Evolutionary conservation across 2,888 invertebrate species (phyloP).

Genomic region (Pristionchus maxplancki): DNA sequence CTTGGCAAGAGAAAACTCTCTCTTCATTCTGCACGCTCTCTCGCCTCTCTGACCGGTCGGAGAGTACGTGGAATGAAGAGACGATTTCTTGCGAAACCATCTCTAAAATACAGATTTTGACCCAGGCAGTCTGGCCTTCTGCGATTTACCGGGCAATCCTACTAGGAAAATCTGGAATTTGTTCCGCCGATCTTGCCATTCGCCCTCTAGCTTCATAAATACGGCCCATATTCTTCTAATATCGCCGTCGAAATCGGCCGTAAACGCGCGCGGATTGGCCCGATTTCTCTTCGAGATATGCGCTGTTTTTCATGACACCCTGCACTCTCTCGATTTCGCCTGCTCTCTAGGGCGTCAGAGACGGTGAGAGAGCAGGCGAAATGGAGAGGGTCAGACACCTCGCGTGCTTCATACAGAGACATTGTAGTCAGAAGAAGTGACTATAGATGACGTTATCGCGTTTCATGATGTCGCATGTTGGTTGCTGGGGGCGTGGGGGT

Average conservation of each 20-base stretch:
- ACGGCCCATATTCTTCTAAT: not conserved
- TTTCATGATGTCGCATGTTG: not conserved
- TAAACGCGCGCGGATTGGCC: not conserved
- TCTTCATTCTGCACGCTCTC: too few species aligned
- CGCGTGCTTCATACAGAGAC: not conserved
- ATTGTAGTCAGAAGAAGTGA: conserved; percentile 3
- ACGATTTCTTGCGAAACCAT: too few species aligned
- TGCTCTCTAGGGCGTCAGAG: not conserved
- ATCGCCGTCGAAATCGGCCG: not conserved
- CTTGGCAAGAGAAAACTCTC: too few species aligned
- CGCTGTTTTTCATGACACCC: not conserved
- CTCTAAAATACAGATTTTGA: too few species aligned
- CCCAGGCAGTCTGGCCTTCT: too few species aligned
- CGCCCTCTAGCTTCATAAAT: not conserved
- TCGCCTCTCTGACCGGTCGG: too few species aligned
- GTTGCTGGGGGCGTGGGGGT: not conserved
- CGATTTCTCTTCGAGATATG: not conserved
- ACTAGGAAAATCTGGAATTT: too few species aligned
- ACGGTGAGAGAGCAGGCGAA: not conserved
- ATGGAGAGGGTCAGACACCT: not conserved
- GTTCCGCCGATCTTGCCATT: not conserved
- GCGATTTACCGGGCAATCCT: too few species aligned
- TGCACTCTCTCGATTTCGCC: not conserved
- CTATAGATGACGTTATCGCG: not conserved
- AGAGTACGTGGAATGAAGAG: too few species aligned